Conservation (phyloP, 2,888 invertebrate genomes). For the Eubasilissa splendida region DNA sequence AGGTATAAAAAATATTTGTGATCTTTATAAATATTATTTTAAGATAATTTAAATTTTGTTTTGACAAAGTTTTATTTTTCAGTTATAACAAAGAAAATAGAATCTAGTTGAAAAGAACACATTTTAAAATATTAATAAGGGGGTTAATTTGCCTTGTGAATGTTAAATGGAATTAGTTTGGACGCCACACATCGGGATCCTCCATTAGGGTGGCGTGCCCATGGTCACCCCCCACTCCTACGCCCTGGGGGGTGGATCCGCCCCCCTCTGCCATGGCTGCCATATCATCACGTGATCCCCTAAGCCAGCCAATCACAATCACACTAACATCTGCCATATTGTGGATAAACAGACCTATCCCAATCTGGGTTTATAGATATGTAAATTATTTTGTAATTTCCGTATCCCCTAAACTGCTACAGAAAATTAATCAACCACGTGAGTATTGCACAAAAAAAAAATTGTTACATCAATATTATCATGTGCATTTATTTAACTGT, state of each 20-base stretch:
- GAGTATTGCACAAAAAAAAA: too few species aligned
- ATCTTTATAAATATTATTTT: too few species aligned
- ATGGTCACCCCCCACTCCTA: constrained; percentile 77
- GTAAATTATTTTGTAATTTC: too few species aligned
- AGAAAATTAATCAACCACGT: too few species aligned
- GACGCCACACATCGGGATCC: constrained; percentile 94
- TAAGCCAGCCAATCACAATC: constrained; percentile 62
- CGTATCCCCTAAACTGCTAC: too few species aligned
- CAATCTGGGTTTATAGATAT: too few species aligned
- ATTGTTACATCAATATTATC: too few species aligned
- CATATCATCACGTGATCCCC: constrained; percentile 90
- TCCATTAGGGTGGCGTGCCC: constrained; percentile 90
- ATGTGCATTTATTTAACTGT: too few species aligned
- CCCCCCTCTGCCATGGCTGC: constrained; percentile 84
- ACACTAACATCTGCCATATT: constrained; percentile 2
- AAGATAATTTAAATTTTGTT: neutral
- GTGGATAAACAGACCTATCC: too few species aligned
- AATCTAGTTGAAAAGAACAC: neutral
- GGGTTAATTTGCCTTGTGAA: constrained; percentile 57
- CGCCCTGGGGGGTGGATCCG: constrained; percentile 77
- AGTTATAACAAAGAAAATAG: neutral
- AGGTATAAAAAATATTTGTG: too few species aligned
- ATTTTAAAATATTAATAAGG: constrained; percentile 56
- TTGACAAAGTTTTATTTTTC: neutral
- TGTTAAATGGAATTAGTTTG: constrained; percentile 78